A percentile compares a stretch with the other conserved stretches of the same genome.
phyloP scores from a whole-genome alignment of 2,888 invertebrate species.

The Drosophila rubida region DNA sequence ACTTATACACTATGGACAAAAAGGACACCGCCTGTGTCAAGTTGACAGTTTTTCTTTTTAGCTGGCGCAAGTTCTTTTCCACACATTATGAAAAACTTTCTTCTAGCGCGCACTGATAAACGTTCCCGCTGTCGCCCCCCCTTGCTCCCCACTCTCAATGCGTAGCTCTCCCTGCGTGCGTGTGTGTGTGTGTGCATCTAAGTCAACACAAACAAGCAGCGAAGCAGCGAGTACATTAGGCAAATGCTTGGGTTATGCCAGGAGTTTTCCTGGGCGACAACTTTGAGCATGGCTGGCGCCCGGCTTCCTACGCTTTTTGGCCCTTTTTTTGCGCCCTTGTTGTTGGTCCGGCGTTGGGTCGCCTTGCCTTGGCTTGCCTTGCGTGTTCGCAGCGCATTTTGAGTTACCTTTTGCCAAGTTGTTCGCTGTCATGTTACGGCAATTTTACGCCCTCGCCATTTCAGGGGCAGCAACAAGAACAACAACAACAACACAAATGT shows the following conservation, averaged over 20 bases:
- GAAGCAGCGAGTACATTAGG: constrained; percentile 66
- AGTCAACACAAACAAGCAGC: constrained; percentile 66
- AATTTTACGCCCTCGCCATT: constrained; percentile 76
- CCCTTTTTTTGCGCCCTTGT: not conserved
- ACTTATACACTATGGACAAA: constrained; percentile 13
- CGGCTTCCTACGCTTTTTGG: constrained; percentile 19
- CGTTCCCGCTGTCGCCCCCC: constrained; percentile 5
- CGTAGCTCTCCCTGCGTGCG: constrained; percentile 1
- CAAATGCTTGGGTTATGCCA: constrained; percentile 58
- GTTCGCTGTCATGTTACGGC: constrained; percentile 78
- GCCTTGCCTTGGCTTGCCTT: constrained; percentile 56
- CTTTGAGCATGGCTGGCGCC: constrained; percentile 1
- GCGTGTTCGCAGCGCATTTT: constrained; percentile 72
- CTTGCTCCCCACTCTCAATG: not conserved
- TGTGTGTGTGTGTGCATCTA: constrained; percentile 45
- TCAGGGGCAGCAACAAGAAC: constrained; percentile 55
- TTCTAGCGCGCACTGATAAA: constrained; percentile 63
- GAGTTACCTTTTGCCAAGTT: constrained; percentile 73
- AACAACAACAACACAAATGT: constrained; percentile 24
- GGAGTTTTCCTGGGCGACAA: constrained; percentile 24
- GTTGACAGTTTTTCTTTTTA: constrained; percentile 64
- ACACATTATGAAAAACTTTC: constrained; percentile 75
- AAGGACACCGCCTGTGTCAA: constrained; percentile 57
- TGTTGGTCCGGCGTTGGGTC: constrained; percentile 5
- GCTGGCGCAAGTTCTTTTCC: constrained; percentile 61